Base-by-base conservation (phyloP, 2,113 vertebrate genomes). In the Tragulus kanchil region DNA sequence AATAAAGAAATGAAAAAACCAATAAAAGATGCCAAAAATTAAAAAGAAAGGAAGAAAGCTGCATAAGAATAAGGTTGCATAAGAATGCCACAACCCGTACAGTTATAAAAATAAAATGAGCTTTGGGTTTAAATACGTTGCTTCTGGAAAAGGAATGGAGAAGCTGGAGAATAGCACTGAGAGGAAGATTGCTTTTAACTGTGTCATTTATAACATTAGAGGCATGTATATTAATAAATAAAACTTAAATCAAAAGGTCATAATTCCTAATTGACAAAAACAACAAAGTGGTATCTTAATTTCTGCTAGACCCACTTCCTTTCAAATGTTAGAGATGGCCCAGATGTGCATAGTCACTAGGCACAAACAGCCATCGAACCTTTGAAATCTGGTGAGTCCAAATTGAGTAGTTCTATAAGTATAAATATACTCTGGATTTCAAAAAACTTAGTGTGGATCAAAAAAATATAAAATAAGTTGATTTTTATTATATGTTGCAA, bases 161-260 rank as follows among this genome's bases (percentile, higher is more conserved):
- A 36, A 17, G 26, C 21, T 31, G 26, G 62, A 83, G 26, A 69
- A 75, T 0, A 85, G 28, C 25, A 50, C 10, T 45, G 26, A 3
- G 21, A 65, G 17, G 58, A 52, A 73, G 16, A 65, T 1, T 88
- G 11, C 19, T 62, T 94, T 89, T 17, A 52, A 82, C 26, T 85
- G 19, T 79, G 25, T 9, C 23, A 31, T 84, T 23, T 75, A 4
- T 26, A 75, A 67, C 23, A 52, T 91, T 52, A 36, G 14, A 91
- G 54, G 31, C 17, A 48, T 81, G 28, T 64, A 7, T 28, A 84
- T 73, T 54, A 78, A 62, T 50, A 77, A 64, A 52, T 67, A 71
- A 48, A 77, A 75, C 23, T 69, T 42, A 89, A 97, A 90, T 28
- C 28, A 89, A 45, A 65, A 89, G 84, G 54, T 67, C 16, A 11